Evolutionary conservation across 1,140 invertebrate species (phyloP).

Genomic region (Lethrus apterus): DNA sequence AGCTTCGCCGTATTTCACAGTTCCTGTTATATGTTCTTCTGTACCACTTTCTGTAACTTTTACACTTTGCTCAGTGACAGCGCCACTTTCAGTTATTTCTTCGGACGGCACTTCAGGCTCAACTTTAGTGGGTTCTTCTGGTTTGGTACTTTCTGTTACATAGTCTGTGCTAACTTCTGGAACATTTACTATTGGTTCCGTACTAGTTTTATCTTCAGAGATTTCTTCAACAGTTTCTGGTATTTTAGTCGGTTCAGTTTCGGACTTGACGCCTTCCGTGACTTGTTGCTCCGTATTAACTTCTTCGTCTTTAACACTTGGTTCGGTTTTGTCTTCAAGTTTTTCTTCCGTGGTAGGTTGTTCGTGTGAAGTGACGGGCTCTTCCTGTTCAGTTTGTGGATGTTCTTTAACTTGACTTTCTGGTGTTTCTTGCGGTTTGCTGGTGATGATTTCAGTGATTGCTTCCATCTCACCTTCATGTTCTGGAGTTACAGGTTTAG

Average conservation of each 20-base stretch:
- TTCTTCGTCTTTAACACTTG: too few relatives aligned
- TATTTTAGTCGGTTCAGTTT: not conserved
- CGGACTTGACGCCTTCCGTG: too few relatives aligned
- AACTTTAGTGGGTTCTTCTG: not conserved
- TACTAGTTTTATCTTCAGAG: not conserved
- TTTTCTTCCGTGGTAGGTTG: not conserved
- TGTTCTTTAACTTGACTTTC: slow-evolving; percentile 12
- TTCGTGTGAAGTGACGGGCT: not conserved
- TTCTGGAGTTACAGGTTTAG: not conserved
- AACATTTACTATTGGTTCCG: not conserved
- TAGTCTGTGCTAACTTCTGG: not conserved
- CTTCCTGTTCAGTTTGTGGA: slow-evolving; percentile 23
- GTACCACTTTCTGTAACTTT: not conserved
- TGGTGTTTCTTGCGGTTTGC: slow-evolving; percentile 1
- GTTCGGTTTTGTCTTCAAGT: not conserved
- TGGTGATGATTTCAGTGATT: slow-evolving; percentile 9
- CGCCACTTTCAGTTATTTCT: not conserved
- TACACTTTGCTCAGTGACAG: not conserved
- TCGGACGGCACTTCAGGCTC: not conserved
- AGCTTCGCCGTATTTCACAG: not conserved
- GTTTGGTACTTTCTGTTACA: not conserved
- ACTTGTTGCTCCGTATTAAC: too few relatives aligned
- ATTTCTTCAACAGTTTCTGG: not conserved
- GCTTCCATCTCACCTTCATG: slow-evolving; percentile 10
- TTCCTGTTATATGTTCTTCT: not conserved